Evolutionary conservation across 2,113 vertebrate species (phyloP).

Genomic region (Oostethus manadensis): DNA sequence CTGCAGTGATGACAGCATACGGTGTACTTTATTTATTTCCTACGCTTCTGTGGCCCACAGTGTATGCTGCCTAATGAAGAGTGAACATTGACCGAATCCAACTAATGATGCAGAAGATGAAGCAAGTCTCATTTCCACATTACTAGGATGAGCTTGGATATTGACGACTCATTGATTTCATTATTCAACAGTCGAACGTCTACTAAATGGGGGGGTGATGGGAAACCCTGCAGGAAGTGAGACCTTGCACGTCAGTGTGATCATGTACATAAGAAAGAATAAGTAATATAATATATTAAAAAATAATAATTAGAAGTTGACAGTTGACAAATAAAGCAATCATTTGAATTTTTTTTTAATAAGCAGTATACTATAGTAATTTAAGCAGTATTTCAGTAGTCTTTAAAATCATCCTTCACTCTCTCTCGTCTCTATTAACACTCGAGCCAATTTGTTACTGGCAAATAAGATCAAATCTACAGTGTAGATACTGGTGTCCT

Average conservation of each 20-base stretch:
- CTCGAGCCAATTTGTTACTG: too few relatives aligned
- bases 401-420: too few relatives aligned
- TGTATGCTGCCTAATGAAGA: constrained; percentile 43
- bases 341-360: too few relatives aligned
- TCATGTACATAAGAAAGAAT: not conserved
- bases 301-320: too few relatives aligned
- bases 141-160: constrained; percentile 35
- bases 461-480: too few relatives aligned
- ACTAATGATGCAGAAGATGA: constrained; percentile 41
- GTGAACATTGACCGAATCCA: constrained; percentile 33
- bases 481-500: too few relatives aligned
- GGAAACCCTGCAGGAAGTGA: not conserved
- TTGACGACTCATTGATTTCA: constrained; percentile 53
- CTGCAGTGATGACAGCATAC: constrained; percentile 8
- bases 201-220: too few relatives aligned
- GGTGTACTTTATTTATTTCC: constrained; percentile 4
- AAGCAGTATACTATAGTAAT: too few relatives aligned
- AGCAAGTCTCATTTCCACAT: constrained; percentile 39
- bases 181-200: constrained; percentile 26
- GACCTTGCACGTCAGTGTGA: not conserved
- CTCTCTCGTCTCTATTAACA: too few relatives aligned
- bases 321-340: too few relatives aligned
- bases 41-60: constrained; percentile 18
- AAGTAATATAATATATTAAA: too few relatives aligned
- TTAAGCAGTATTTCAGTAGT: too few relatives aligned